Evolutionary conservation across 2,888 invertebrate species (phyloP), one percentile per base, ranked within the genome.

Genomic region (Zeuzera pyrina): DNA sequence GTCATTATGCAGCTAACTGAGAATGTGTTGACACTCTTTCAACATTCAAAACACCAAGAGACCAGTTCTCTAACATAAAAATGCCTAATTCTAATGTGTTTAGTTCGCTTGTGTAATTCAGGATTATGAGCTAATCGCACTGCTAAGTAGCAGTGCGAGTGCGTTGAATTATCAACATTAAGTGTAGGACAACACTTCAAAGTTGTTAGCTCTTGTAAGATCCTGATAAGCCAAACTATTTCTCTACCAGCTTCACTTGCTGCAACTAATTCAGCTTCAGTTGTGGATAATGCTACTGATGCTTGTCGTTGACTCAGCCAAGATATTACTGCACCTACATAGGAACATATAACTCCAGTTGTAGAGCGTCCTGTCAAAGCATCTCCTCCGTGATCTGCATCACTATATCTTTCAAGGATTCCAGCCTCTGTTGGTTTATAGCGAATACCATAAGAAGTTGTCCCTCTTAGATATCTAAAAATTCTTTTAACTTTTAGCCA

Each of bases 141-240:
- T 2, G 19, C 34, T 7, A n/a, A n/a, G n/a, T n/a, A n/a, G n/a
- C n/a, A n/a, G n/a, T n/a, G n/a, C n/a, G n/a, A n/a, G n/a, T n/a
- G n/a, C n/a, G 30, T 30, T 12, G 15, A 29, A 25, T 34, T 30
- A 15, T 34, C 25, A 24, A 24, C 5, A n/a, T n/a, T n/a, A n/a
- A n/a, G n/a, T n/a, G n/a, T n/a, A n/a, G n/a, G n/a, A n/a, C n/a
- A n/a, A n/a, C n/a, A n/a, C 11, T 24, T 19, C 8, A 19, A 8
- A 19, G 19, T 19, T 19, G 16, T 36, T 15, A 49, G 13, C 25
- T 43, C 43, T 8, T 31, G 14, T 8, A 49, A 26, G n/a, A n/a
- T n/a, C n/a, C n/a, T n/a, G n/a, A n/a, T n/a, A n/a, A 33, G 29
- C 33, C 33, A 29, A 10, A 33, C 23, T 11, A 22, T 2, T 19